Evolutionary conservation across 2,888 invertebrate genomes (phyloP).

Genomic region (Xestoiulus laeticollis): DNA sequence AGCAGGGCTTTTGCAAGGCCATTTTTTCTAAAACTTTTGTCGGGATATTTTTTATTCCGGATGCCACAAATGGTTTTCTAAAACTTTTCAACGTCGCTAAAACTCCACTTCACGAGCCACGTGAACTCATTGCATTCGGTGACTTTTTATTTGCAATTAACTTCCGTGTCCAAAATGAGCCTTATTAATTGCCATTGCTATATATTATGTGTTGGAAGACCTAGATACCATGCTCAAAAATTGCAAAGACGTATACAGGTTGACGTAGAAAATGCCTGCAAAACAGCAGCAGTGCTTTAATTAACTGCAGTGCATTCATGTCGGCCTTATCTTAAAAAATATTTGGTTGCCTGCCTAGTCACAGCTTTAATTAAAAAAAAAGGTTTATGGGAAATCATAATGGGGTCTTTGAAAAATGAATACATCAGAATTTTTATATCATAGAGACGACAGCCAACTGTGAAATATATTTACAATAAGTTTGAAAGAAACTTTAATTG

Average conservation of each 20-base stretch:
- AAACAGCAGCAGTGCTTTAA: not conserved
- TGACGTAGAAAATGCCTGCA: not conserved
- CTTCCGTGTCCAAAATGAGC: not conserved
- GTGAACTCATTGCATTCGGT: not conserved
- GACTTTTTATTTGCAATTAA: not conserved
- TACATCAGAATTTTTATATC: not conserved
- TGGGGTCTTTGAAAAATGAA: too few relatives aligned
- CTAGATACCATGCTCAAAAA: not conserved
- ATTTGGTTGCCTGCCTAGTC: not conserved
- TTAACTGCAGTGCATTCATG: not conserved
- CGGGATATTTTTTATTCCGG: too few relatives aligned
- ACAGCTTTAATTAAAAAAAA: slow-evolving; percentile 4
- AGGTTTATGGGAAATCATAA: not conserved
- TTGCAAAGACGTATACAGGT: not conserved
- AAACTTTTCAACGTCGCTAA: too few relatives aligned
- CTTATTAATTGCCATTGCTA: not conserved
- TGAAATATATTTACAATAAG: not conserved
- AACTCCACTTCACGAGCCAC: too few relatives aligned
- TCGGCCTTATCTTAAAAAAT: not conserved
- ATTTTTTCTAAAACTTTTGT: too few relatives aligned
- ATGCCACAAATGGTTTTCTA: too few relatives aligned
- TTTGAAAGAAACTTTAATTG: too few relatives aligned
- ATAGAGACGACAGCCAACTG: too few relatives aligned
- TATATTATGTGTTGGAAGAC: not conserved
- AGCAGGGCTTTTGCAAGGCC: too few relatives aligned